Evolutionary conservation across 2,113 vertebrate genomes (phyloP), one percentile per base, ranked within the genome.

Genomic region (Verasper variegatus): DNA sequence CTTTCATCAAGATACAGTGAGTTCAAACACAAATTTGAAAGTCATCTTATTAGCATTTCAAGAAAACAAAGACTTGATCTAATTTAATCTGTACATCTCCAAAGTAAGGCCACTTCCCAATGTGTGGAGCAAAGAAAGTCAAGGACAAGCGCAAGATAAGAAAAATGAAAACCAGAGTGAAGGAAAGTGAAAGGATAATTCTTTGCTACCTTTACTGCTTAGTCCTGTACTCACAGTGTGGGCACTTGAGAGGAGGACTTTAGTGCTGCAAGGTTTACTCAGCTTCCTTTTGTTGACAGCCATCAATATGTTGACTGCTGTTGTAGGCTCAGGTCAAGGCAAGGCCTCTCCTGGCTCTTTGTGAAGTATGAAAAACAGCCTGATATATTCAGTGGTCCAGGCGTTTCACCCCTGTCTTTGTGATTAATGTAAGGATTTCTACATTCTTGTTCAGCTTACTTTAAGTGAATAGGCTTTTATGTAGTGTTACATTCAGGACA

Each of bases 311-410:
- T 74, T 83, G 80, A 82, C 61, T 82, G 64, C 87, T 83, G 69
- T 86, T 68, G 69, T 76, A 60, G 83, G 80, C 78, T 69, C 68
- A 80, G 88, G 87, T 92, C 90, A 92, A 92, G 84, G 91, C 72
- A 58, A 86, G 74, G 73, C 58, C 47, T 83, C 71, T 24, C 8
- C 62, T 31, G 35, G 61, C 61, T 81, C 79, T 83, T 82, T 87
- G 74, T 83, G 72, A 74, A 73, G 51, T 21, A 77, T 71, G 68
- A 82, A 88, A 56, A 20, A 5, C n/a, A 69, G 26, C 62, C 78
- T 76, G 63, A 81, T 77, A 31, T 67, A 84, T 74, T 84, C 76
- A 80, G 61, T 84, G 62, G 2, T 86, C 60, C 56, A 57, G 31
- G 62, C 23, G 6, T 72, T 77, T 87, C 74, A 74, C 74, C 84